Base-by-base conservation (phyloP, 2,113 vertebrate genomes). In the Ancistrus triradiatus region DNA sequence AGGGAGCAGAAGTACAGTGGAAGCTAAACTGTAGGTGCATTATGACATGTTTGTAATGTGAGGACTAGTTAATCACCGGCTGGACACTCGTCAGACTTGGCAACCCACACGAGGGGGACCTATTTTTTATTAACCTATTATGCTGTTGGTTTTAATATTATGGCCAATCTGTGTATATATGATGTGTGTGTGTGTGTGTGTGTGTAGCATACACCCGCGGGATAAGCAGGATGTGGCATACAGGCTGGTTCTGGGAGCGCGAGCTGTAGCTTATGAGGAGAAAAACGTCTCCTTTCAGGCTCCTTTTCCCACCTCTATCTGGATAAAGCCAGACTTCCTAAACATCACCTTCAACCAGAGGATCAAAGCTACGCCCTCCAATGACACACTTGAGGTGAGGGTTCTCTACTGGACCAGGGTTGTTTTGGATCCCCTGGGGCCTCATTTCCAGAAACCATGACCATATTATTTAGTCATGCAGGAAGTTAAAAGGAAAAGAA, bases 161-260 rank as follows among this genome's bases (percentile, higher is more conserved):
- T 31, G 27, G 27, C 27, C 7, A 7, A 24, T 17, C 7, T 17
- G 21, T 66, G 28, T 35, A 11, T 65, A 8, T 43, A 19, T 11
- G 19, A 4, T 50, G 14, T 15, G 7, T 56, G 22, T 50, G 18
- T 49, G 14, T 31, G 14, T 18, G 3, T 18, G 21, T 55, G 22
- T 60, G 17, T 64, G 3, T 50, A 97, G 94, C 6, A 81, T 95
- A 72, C 94, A 98, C 66, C 92, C 94, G 3, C 74, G 89, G 14
- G 87, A 94, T 79, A 97, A 97, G 70, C 87, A 90, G 80, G 91
- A 85, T 0, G 90, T 97, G 19, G 92, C 90, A 0, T 81, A 80
- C 37, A 81, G 94, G 27, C 76, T 98, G 77, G 79, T 84, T 3
- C 46, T 95, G 52, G 95, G 94, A 0, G 94, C 95, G 14, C 82